These are phyloP conservation scores for Tetranychus truncatus DNA, from an alignment of 2,888 invertebrate species.

Conservation along the genomic window DNA sequence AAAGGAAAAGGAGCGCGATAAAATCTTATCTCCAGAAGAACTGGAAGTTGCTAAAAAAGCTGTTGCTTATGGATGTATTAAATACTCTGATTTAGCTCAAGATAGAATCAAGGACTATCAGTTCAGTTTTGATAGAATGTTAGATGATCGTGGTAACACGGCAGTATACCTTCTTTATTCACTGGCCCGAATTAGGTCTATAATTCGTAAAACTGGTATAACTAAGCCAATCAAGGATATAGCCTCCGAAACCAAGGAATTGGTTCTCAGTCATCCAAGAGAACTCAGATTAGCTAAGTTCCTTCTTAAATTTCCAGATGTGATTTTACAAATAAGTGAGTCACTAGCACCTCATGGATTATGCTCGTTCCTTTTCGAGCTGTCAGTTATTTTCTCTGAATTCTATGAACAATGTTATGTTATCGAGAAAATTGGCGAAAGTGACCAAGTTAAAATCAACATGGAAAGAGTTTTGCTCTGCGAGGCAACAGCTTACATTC, in stretches of 20 bases:
- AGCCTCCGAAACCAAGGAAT: constrained; percentile 29
- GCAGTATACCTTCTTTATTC: constrained; percentile 92
- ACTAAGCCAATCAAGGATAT: constrained; percentile 39
- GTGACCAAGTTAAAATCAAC: constrained; percentile 52
- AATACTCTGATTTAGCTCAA: constrained; percentile 88
- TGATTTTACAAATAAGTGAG: constrained; percentile 57
- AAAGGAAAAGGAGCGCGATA: constrained; percentile 64
- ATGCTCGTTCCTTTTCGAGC: constrained; percentile 87
- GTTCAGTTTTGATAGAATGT: constrained; percentile 91
- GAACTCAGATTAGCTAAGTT: constrained; percentile 84
- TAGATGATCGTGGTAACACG: constrained; percentile 95
- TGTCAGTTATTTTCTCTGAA: constrained; percentile 78
- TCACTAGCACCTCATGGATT: constrained; percentile 66
- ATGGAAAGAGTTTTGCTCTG: constrained; percentile 69
- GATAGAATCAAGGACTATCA: constrained; percentile 83
- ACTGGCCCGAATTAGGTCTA: constrained; percentile 76
- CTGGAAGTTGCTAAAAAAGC: constrained; percentile 64
- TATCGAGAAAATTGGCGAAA: constrained; percentile 52
- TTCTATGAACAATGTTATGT: constrained; percentile 97
- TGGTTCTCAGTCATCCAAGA: constrained; percentile 64
- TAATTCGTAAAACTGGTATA: constrained; percentile 57
- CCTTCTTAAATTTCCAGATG: constrained; percentile 56
- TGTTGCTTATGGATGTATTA: constrained; percentile 92
- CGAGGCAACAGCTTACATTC: constrained; percentile 71
- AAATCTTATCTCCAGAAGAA: constrained; percentile 55